These are phyloP conservation scores for Channa striata DNA, from an alignment of 2,797 vertebrate genomes.

Conservation along the genomic window DNA sequence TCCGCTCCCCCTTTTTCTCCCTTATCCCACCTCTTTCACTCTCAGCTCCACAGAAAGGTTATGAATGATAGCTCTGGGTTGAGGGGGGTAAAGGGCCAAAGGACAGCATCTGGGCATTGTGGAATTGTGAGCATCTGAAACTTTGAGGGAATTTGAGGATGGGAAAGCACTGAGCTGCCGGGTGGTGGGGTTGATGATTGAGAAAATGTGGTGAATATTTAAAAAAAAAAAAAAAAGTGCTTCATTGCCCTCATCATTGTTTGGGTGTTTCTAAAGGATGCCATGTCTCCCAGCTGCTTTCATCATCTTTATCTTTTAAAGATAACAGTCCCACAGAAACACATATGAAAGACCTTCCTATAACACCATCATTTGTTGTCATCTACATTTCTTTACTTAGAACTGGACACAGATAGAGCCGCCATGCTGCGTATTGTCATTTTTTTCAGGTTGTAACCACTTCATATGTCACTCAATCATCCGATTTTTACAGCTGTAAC, in stretches of 20 bases:
- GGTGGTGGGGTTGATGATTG: slow-evolving; percentile 61
- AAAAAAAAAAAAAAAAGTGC: slow-evolving; percentile 69
- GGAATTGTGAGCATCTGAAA: slow-evolving; percentile 82
- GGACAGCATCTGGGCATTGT: slow-evolving; percentile 86
- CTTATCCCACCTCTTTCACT: slow-evolving; percentile 83
- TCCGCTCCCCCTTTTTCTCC: slow-evolving; percentile 76
- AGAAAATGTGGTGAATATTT: slow-evolving; percentile 74
- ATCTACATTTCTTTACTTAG: not conserved
- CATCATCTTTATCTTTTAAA: slow-evolving; percentile 64
- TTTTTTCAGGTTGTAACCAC: no score
- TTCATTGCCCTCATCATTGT: slow-evolving; percentile 74
- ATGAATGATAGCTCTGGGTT: slow-evolving; percentile 86
- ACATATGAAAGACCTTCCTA: slow-evolving; percentile 24
- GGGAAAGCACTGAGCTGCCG: slow-evolving; percentile 71
- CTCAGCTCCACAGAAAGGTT: slow-evolving; percentile 83
- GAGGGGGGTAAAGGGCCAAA: slow-evolving; percentile 82
- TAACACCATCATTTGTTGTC: not conserved
- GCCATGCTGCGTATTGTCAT: not conserved
- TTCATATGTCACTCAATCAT: no score
- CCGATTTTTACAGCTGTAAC: no score
- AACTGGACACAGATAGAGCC: not conserved
- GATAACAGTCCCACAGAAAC: slow-evolving; percentile 31
- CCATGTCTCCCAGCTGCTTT: slow-evolving; percentile 66
- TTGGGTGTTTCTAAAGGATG: slow-evolving; percentile 72
- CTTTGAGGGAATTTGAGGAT: slow-evolving; percentile 83